Evolutionary conservation across 2,888 invertebrate genomes (phyloP).

Genomic region (Blera fallax): DNA sequence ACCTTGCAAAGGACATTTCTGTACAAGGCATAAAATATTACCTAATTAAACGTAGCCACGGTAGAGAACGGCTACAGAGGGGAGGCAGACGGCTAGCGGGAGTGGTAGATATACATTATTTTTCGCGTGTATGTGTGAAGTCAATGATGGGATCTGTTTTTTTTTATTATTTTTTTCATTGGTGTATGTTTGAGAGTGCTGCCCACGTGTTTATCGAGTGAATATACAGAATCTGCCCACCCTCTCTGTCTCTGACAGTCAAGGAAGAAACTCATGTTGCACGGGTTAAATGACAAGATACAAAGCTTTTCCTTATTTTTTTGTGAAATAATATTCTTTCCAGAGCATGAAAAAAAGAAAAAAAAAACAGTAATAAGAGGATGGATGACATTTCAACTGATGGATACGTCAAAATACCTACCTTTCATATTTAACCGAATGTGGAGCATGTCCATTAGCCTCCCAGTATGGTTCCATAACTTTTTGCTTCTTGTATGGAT

Average conservation of each 20-base stretch:
- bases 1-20: conserved; percentile 73
- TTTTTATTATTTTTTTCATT: too few species aligned
- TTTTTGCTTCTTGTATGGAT: conserved; percentile 51
- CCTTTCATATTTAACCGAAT: conserved; percentile 82
- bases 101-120: not conserved
- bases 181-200: not conserved
- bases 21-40: conserved; percentile 25
- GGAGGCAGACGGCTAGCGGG: not conserved
- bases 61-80: not conserved
- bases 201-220: conserved; percentile 45
- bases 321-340: not conserved
- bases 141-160: not conserved
- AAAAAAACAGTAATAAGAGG: not conserved
- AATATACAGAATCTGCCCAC: not conserved
- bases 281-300: not conserved
- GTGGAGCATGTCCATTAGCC: conserved; percentile 81
- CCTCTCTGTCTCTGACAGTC: not conserved
- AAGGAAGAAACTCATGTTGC: not conserved
- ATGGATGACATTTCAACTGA: conserved; percentile 30
- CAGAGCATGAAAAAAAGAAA: not conserved
- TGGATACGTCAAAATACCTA: conserved; percentile 76
- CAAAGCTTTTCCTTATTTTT: not conserved
- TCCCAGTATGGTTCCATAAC: conserved; percentile 82
- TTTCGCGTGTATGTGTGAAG: not conserved
- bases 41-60: conserved; percentile 14